phyloP scores from a whole-genome alignment of 2,888 invertebrate species.

The Latheticus oryzae region DNA sequence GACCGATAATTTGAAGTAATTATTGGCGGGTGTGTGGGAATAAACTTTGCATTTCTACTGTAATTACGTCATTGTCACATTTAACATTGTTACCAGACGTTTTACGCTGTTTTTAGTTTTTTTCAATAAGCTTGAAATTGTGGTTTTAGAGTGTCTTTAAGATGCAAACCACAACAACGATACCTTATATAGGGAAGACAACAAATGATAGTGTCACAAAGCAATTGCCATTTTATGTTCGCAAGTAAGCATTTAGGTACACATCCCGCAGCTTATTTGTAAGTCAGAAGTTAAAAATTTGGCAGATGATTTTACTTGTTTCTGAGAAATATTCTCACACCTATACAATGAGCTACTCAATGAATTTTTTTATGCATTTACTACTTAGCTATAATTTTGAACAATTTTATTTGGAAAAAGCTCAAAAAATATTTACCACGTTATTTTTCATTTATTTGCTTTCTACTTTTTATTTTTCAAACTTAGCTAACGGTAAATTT shows the following conservation, averaged over 20 bases:
- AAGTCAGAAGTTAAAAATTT: slow-evolving; percentile 17
- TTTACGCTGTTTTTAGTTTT: slow-evolving; percentile 9
- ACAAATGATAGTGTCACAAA: slow-evolving; percentile 14
- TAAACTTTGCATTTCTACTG: slow-evolving; percentile 9
- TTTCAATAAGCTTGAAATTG: slow-evolving; percentile 5
- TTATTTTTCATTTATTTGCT: no score
- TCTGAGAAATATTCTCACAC: slow-evolving; percentile 7
- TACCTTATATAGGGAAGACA: slow-evolving; percentile 19
- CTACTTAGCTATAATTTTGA: no score
- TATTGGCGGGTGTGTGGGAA: no score
- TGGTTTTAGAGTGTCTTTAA: slow-evolving; percentile 3
- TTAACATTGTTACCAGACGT: slow-evolving; percentile 18
- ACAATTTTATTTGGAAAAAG: no score
- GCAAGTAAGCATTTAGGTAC: slow-evolving; percentile 22
- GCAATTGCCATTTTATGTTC: slow-evolving; percentile 29
- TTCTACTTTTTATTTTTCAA: no score
- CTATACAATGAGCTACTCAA: no score
- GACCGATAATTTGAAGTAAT: no score
- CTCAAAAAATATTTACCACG: no score
- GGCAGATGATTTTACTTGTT: slow-evolving; percentile 11
- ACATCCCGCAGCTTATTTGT: slow-evolving; percentile 22
- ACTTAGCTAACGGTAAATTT: no score
- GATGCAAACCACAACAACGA: slow-evolving; percentile 11
- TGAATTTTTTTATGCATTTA: no score
- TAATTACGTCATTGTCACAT: slow-evolving; percentile 11